A percentile compares a stretch with the other conserved stretches of the same genome.
Conservation (phyloP, 2,113 vertebrate genomes). For the Dermatemys mawii region DNA sequence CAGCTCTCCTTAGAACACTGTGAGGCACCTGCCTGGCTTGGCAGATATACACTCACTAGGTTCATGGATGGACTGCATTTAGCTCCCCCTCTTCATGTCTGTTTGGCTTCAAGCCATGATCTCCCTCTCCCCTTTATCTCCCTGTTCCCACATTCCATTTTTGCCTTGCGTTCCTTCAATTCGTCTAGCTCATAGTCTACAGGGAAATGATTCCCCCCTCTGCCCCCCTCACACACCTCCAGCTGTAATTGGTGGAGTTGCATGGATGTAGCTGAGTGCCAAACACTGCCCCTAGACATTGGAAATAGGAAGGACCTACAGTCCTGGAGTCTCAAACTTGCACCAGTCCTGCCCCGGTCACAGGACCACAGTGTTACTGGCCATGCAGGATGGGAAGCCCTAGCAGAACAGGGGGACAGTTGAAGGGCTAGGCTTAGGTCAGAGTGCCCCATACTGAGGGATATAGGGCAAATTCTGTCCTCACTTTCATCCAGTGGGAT, state of each 20-base stretch:
- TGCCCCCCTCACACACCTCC: not conserved
- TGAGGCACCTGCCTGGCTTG: not conserved
- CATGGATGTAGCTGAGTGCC: not conserved
- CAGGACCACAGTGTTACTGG: not conserved
- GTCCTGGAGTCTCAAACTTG: not conserved
- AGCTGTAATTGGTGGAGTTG: not conserved
- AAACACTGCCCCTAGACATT: not conserved
- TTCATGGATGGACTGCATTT: not conserved
- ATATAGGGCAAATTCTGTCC: accelerated
- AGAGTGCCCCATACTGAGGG: accelerated
- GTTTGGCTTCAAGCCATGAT: not conserved
- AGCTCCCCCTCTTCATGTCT: not conserved
- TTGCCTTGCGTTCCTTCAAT: not conserved
- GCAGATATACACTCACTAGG: not conserved
- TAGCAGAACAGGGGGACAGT: not conserved
- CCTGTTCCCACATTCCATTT: accelerated
- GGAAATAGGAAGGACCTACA: not conserved
- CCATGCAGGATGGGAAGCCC: not conserved
- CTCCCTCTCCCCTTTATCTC: not conserved
- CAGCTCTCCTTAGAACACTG: not conserved
- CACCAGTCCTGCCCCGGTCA: not conserved
- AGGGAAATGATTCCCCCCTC: not conserved
- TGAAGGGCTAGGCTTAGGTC: not conserved
- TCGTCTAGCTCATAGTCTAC: not conserved
- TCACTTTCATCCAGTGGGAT: not conserved